Evolutionary conservation across 2,113 vertebrate genomes (phyloP), one percentile per base, ranked within the genome.

Genomic region (Channa argus): DNA sequence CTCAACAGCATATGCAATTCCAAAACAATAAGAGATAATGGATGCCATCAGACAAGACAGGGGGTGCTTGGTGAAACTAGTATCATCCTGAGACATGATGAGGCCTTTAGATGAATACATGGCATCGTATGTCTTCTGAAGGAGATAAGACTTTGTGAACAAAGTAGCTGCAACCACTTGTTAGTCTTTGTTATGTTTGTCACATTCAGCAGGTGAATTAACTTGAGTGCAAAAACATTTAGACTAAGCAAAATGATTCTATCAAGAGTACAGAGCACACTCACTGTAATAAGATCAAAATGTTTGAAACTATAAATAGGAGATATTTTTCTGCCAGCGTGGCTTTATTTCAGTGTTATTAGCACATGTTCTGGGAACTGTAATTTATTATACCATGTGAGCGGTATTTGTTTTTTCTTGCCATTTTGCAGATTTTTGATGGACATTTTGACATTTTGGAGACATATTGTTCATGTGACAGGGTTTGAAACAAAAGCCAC

Each of bases 1-100:
- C 63, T 53, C 39, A 24, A 54, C 63, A 66, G 50, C 38, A 53
- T 44, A 49, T 13, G 50, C 7, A 0, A 43, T 10, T 66, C 38
- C 24, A 43, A 54, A 66, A 66, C 63, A 66, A 44, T 52, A 54
- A 38, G 11, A 53, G 15, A 66, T 66, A 66, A 66, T 44, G 50
- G 50, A 53, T 66, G 13, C 63, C 41, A 44, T 66, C 38, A 54
- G 39, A 34, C 50, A 50, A 50, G 24, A 43, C 38, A 66, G 37
- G 62, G 36, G 36, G 36, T 43, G 38, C 37, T 63, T 49, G 51
- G 52, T 52, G 15, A 66, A 53, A 50, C 8, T 67, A 10, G 15
- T 51, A 45, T 15, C 13, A 67, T 67, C 41, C 51, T 1, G 15
- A 44, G 50, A 54, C 24, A 67, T 54, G 63, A 66, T 54, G 41